Percentiles rank a stretch among this genome's conserved stretches.
phyloP scores from a whole-genome alignment of 2,113 vertebrate genomes.

The Amblyopsis rosae region DNA sequence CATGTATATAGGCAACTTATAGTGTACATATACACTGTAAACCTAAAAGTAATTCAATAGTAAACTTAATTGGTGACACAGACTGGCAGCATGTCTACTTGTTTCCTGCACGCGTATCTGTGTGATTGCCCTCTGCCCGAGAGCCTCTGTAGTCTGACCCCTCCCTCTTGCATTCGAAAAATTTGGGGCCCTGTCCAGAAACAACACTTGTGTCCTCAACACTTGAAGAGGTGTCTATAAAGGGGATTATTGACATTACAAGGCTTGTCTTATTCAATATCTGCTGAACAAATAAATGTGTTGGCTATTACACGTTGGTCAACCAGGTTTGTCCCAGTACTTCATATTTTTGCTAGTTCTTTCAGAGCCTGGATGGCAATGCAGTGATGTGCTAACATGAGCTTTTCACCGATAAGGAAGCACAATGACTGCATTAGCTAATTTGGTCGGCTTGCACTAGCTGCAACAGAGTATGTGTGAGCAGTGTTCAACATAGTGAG shows the following conservation, averaged over 20 bases:
- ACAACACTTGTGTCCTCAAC: conserved; percentile 65
- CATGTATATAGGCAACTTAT: not conserved
- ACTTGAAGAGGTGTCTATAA: conserved; percentile 42
- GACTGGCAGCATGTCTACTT: not conserved
- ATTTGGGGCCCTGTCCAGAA: conserved; percentile 61
- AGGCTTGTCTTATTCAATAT: conserved; percentile 6
- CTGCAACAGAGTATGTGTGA: conserved; percentile 37
- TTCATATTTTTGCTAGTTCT: not conserved
- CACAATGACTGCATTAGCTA: conserved; percentile 23
- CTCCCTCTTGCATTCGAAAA: conserved; percentile 61
- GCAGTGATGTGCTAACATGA: not conserved
- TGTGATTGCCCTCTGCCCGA: conserved; percentile 50
- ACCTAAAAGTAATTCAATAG: not conserved
- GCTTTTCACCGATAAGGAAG: not conserved
- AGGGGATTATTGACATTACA: conserved; percentile 18
- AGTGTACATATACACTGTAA: not conserved
- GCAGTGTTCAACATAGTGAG: conserved; percentile 61
- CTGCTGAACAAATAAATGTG: not conserved
- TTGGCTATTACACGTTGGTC: not conserved
- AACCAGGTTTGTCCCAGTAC: not conserved
- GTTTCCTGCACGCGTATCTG: conserved; percentile 38
- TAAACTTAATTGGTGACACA: not conserved
- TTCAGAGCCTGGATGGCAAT: too few relatives aligned
- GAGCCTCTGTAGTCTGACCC: conserved; percentile 61
- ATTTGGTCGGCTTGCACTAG: conserved; percentile 45